Percentiles rank a stretch among this genome's conserved stretches.
Conservation (phyloP, 2,888 invertebrate species). For the Neria commutata region DNA sequence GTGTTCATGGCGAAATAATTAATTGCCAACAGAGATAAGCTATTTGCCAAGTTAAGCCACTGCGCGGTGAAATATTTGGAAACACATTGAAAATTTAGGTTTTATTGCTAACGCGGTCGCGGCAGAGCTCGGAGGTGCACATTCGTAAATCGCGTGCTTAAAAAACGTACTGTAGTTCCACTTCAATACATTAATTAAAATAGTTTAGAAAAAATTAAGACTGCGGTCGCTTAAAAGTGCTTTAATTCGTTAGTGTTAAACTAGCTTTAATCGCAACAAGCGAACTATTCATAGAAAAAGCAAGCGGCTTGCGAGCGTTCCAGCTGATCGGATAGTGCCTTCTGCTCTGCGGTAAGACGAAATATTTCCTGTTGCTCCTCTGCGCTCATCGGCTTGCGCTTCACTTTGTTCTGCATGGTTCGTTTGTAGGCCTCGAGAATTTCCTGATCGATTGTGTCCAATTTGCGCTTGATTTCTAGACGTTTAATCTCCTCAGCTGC, state of each 20-base stretch:
- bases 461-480: slow-evolving; percentile 77
- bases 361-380: slow-evolving; percentile 83
- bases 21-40: not conserved
- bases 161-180: not conserved
- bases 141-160: not conserved
- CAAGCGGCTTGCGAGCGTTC: slow-evolving; percentile 45
- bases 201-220: not conserved
- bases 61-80: not conserved
- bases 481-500: slow-evolving; percentile 81
- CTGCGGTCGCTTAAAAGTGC: not conserved
- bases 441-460: slow-evolving; percentile 75
- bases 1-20: slow-evolving; percentile 1
- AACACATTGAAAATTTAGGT: not conserved
- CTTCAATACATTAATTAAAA: too few species aligned
- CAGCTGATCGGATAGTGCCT: slow-evolving; percentile 56
- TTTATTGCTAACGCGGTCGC: not conserved
- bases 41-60: not conserved
- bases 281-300: slow-evolving; percentile 23
- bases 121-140: not conserved
- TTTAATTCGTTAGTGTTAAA: too few species aligned
- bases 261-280: not conserved
- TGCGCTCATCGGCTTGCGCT: slow-evolving; percentile 77
- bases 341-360: slow-evolving; percentile 73
- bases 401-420: slow-evolving; percentile 78
- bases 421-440: slow-evolving; percentile 84